Evolutionary conservation across 2,797 vertebrate species (phyloP).

Genomic region (Linurgus olivaceus): DNA sequence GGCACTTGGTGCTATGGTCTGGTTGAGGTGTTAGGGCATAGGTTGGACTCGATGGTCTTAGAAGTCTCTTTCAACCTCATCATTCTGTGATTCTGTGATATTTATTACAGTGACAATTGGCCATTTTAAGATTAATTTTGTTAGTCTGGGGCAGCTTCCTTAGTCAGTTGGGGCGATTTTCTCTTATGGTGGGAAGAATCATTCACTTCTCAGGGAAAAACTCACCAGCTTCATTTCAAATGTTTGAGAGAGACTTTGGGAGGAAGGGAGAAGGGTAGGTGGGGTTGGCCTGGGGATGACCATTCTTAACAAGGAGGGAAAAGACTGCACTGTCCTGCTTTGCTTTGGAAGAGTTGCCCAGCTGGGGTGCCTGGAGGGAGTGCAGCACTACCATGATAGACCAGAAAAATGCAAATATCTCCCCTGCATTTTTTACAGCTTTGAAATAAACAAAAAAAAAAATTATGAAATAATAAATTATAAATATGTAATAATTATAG

Average conservation of each 20-base stretch:
- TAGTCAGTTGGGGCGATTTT: background rate
- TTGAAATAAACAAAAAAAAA: background rate
- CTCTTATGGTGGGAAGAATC: background rate
- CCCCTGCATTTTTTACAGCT: background rate
- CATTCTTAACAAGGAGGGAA: background rate
- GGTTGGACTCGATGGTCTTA: background rate
- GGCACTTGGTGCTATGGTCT: too few species aligned
- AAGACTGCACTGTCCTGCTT: background rate
- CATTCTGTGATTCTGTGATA: too few species aligned
- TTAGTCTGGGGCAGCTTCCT: background rate
- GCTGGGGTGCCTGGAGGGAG: background rate
- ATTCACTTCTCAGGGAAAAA: background rate
- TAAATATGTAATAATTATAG: too few species aligned
- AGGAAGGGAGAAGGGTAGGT: background rate
- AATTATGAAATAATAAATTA: too few species aligned
- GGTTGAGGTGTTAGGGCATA: too few species aligned
- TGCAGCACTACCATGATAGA: background rate
- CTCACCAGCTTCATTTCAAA: background rate
- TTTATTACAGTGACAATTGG: background rate
- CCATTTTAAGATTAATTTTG: background rate
- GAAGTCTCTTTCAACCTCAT: background rate
- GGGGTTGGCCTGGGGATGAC: background rate
- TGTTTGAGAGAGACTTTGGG: background rate
- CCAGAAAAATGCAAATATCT: background rate
- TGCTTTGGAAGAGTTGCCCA: background rate